Base-by-base conservation (phyloP, 2,113 vertebrate species). In the Archocentrus centrarchus region DNA sequence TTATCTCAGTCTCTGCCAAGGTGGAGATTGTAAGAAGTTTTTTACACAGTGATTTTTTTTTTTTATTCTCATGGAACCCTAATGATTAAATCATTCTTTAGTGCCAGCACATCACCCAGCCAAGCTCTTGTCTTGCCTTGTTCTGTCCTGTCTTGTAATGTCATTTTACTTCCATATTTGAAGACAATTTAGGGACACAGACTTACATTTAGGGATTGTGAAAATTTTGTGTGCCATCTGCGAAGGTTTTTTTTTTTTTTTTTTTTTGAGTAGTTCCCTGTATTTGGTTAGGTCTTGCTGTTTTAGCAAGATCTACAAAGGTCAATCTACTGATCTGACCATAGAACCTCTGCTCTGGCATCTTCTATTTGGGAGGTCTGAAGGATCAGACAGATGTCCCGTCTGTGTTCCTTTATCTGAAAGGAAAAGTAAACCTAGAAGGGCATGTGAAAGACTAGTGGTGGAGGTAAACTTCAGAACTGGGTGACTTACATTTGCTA, bases 81-180 rank as follows among this genome's bases (percentile, higher is more conserved):
- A 30, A 44, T 24, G 6, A 18, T 53, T 18, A 30, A 50, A 24
- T 24, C 41, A 76, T 58, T 59, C 24, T 60, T 7, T 30, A 5
- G 24, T 30, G 59, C 1, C 11, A 50, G 30, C 41, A 70, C 0
- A 68, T 68, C 44, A 50, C 41, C 11, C 32, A 22, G 58, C 22
- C 1, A 4, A 68, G 24, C 22, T 47, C 17, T 75, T 59, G 8
- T 59, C 53, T 44, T 18, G 8, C 2, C 8, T 37, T 9, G 7
- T 37, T 37, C 37, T 37, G 37, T 37, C 7, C 8, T 37, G 37
- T 37, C 8, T 9, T 37, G 8, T 9, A 24, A 24, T 41, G 14
- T 15, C 22, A 80, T 86, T 66, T 82, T 39, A 14, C 22, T 81
- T 87, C 44, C 32, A 83, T 13, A 66, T 80, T 79, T 63, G 24